Conservation (phyloP, 2,113 vertebrate species). For the Lophura nycthemera region DNA sequence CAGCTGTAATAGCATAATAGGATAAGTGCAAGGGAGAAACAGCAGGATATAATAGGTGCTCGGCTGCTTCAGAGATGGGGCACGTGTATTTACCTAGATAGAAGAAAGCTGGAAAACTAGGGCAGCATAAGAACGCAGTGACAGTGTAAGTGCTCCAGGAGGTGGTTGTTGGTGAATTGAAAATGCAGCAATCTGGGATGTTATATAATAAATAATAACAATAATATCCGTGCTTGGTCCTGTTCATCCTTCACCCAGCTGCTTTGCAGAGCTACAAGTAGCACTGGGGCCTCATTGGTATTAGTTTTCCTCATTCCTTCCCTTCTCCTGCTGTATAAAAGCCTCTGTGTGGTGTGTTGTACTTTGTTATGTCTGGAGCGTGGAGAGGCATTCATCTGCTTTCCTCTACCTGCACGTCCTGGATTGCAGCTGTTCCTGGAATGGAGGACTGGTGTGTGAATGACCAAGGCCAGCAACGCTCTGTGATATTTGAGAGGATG, state of each 20-base stretch:
- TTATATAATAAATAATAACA: conserved; percentile 61
- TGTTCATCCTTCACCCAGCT: background rate
- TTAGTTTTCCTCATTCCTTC: conserved; percentile 17
- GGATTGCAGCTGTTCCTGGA: background rate
- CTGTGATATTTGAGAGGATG: background rate
- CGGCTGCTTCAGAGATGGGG: conserved; percentile 45
- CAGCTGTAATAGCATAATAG: conserved; percentile 69
- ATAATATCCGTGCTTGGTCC: background rate
- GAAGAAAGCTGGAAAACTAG: conserved; percentile 35
- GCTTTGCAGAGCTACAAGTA: background rate
- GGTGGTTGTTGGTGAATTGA: conserved; percentile 43
- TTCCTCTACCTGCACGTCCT: background rate
- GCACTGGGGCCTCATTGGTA: background rate
- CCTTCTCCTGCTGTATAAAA: background rate
- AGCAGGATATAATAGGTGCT: conserved; percentile 62
- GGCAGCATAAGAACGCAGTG: conserved; percentile 39
- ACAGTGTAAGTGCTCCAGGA: conserved; percentile 27
- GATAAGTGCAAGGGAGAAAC: conserved; percentile 57
- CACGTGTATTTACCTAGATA: conserved; percentile 18
- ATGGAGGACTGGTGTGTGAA: background rate
- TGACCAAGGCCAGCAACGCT: background rate
- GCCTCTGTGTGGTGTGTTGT: background rate
- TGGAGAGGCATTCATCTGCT: background rate
- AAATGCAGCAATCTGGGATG: conserved; percentile 13
- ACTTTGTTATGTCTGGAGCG: background rate